phyloP scores from a whole-genome alignment of 1,140 invertebrate genomes.

The Asobara japonica region DNA sequence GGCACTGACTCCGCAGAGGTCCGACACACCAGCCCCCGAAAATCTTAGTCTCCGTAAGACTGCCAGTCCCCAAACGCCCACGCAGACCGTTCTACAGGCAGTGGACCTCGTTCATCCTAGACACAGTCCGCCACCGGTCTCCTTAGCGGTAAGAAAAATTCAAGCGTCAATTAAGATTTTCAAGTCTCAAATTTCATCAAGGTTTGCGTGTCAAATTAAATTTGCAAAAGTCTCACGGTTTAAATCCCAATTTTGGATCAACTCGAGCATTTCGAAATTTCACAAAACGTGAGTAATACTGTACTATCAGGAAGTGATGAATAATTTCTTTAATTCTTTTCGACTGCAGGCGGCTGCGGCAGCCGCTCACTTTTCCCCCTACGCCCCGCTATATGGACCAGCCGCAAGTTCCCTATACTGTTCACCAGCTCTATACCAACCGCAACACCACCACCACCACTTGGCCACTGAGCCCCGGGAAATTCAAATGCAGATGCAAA shows the following conservation, averaged over 20 bases:
- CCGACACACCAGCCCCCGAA: conserved; percentile 70
- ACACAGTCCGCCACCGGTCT: conserved; percentile 56
- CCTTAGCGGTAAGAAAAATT: conserved; percentile 51
- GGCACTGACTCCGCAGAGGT: conserved; percentile 60
- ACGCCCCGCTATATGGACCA: conserved; percentile 59
- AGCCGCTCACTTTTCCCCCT: conserved; percentile 59
- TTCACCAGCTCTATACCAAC: conserved; percentile 63
- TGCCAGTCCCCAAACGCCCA: conserved; percentile 53
- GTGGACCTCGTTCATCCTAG: conserved; percentile 61
- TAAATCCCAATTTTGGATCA: too few relatives aligned
- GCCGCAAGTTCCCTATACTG: conserved; percentile 61
- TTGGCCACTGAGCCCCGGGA: conserved; percentile 57
- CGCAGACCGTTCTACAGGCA: conserved; percentile 50
- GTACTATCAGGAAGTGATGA: too few relatives aligned
- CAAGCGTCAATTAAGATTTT: neutral
- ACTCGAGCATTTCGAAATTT: neutral
- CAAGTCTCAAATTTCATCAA: too few relatives aligned
- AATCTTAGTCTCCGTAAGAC: conserved; percentile 70
- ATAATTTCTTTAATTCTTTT: conserved; percentile 23
- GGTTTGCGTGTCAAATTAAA: too few relatives aligned
- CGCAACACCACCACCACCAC: conserved; percentile 59
- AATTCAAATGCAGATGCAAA: conserved; percentile 63
- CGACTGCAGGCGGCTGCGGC: conserved; percentile 51
- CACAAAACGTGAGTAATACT: too few relatives aligned
- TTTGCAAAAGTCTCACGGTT: too few relatives aligned